Base-by-base conservation (phyloP, 2,113 vertebrate species). In the Thalassoma bifasciatum region DNA sequence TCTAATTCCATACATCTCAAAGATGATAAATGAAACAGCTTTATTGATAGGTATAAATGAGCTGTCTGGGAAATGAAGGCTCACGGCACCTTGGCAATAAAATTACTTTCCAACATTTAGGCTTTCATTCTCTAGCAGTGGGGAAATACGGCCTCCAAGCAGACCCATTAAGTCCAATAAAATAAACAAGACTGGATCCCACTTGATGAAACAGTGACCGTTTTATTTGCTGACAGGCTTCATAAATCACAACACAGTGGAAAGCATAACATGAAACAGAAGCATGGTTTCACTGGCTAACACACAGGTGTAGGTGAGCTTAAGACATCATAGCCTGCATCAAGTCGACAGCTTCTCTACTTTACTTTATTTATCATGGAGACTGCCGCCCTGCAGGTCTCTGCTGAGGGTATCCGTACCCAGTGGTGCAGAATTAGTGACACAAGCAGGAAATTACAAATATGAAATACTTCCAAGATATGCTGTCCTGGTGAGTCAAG, bases 381-480 rank as follows among this genome's bases (percentile, higher is more conserved):
- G 50, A 56, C 40, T 47, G 59, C 12, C 10, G 40, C 8, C 63
- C 17, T 59, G 44, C 5, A 56, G 17, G 23, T 23, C 44, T 51
- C 21, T 66, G 19, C 42, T 66, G 37, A 62, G 77, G 36, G 47
- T 22, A 68, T 77, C 49, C 58, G 62, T 58, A 9, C 58, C 37
- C 52, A 57, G 12, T 14, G 38, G 47, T 79, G 26, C 54, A 66
- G 36, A 62, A 65, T 68, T 51, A 58, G 49, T 77, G 67, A 65
- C 67, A 79, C 58, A 54, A 75, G 22, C 30, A 57, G 71, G 66
- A 86, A 85, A 88, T 84, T 71, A 77, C 77, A 75, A 70, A 78
- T 51, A 77, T 59, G 19, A 77, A 79, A 84, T 75, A 78, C 72
- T 77, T 85, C 72, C 53, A 42, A 79, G 67, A 89, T 74, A 74